Percentiles rank a stretch among this genome's conserved stretches.
Conservation (phyloP, 2,888 invertebrate species). For the Tuta absoluta region DNA sequence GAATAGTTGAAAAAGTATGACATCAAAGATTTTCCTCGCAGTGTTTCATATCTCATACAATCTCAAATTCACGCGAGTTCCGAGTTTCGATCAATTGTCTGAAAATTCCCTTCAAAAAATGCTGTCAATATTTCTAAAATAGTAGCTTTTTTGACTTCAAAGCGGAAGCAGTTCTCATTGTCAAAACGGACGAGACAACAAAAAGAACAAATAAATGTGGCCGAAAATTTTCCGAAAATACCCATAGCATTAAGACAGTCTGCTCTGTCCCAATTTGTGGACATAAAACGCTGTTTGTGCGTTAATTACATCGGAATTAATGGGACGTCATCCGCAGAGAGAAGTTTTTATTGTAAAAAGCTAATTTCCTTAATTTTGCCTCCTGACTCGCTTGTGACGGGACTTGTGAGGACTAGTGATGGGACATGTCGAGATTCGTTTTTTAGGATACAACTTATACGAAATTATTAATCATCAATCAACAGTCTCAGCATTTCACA, state of each 20-base stretch:
- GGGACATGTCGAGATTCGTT: not conserved
- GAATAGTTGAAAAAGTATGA: no score
- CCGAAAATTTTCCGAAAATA: not conserved
- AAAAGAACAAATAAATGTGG: not conserved
- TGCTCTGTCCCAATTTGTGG: constrained; percentile 31
- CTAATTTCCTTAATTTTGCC: constrained; percentile 75
- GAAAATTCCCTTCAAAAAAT: no score
- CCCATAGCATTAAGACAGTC: not conserved
- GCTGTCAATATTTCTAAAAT: no score
- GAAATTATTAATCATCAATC: not conserved
- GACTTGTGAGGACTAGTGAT: constrained; percentile 14
- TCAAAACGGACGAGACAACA: not conserved
- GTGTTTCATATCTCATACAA: no score
- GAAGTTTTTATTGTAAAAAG: constrained; percentile 67
- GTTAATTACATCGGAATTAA: constrained; percentile 72
- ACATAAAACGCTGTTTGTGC: constrained; percentile 50
- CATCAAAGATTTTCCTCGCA: no score
- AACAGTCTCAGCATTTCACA: no score
- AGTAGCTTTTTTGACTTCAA: no score
- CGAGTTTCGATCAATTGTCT: no score
- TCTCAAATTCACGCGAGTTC: no score
- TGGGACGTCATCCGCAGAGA: constrained; percentile 70
- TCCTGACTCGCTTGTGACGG: constrained; percentile 30
- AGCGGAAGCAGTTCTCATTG: no score
- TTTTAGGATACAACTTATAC: not conserved